Base-by-base conservation (phyloP, 92 coral and sea anemone species). In the Epizoanthus ramosus region DNA sequence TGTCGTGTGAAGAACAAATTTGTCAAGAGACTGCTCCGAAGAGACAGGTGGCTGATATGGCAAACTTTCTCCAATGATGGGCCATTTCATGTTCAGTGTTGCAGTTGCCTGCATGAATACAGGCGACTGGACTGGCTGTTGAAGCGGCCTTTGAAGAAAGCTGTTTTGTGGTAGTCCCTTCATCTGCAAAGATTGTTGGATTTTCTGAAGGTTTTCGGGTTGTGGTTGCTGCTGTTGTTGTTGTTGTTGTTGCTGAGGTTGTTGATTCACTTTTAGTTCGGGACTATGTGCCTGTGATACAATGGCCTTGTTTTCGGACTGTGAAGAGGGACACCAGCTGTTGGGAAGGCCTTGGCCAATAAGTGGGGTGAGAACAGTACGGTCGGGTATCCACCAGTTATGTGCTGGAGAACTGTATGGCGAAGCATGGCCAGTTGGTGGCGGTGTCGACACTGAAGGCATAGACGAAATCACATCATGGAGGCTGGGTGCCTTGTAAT, bases 51-150 rank as follows among this genome's bases (percentile, higher is more conserved):
- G 85, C n/a, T 91, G 90, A 76, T 89, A 93, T 68, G 87, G 92
- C 63, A 84, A 68, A 64, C 91, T 81, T 59, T 89, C 93, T 52
- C 99, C 94, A 80, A 97, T 85, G 68, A 97, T 90, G 43, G 99
- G 99, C 99, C 99, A 97, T 83, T 97, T 97, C 99, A 97, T 97
- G 92, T 97, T 97, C 31, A 97, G 92, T 15, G 98, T 97, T 15
- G 97, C 97, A 45, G 99, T 97, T 39, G 99, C 96, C 79, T 97
- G 98, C 89, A 94, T 93, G 83, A 94, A 94, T 75, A 94, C 89
- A 59, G 92, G 97, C 19, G 95, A 74, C 63, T 63, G 84, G 61
- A 86, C 83, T 59, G 94, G 98, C 76, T 90, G 99, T 53, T 91
- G 88, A 3, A 92, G 74, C 68, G 92, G 93, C 65, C 95, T 89